Percentiles rank a stretch among this genome's conserved stretches.
These are phyloP conservation scores for Asarcornis scutulata DNA, from an alignment of 2,113 vertebrate species.

Conservation along the genomic window DNA sequence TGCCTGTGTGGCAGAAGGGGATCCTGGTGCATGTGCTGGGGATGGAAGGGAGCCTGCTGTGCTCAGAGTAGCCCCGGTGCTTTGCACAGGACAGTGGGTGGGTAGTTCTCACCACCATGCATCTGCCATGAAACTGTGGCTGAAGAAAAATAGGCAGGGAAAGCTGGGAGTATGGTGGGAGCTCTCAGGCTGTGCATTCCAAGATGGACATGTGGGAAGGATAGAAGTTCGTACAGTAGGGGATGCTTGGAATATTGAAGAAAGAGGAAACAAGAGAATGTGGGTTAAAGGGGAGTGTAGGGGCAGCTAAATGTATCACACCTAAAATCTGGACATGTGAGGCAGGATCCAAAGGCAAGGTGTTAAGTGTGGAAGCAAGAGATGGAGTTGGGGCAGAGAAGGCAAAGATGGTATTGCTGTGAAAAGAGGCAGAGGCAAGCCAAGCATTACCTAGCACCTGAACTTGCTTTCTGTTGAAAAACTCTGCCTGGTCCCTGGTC, in stretches of 20 bases:
- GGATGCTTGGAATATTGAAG: background rate
- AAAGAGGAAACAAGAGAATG: background rate
- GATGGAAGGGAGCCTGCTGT: background rate
- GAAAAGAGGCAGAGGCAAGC: background rate
- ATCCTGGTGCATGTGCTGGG: background rate
- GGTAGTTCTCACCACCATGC: background rate
- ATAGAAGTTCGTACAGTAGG: background rate
- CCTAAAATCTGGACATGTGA: background rate
- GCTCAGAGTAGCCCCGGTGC: background rate
- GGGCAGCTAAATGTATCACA: background rate
- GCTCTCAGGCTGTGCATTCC: background rate
- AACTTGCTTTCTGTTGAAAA: background rate
- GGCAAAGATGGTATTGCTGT: background rate
- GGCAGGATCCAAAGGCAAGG: background rate
- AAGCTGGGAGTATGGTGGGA: background rate
- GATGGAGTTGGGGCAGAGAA: background rate
- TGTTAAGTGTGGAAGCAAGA: background rate
- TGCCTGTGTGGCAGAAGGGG: background rate
- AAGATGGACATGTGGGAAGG: background rate
- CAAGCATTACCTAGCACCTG: background rate
- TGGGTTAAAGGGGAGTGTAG: background rate
- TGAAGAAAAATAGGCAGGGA: background rate
- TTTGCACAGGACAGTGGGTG: background rate
- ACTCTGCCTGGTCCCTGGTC: background rate
- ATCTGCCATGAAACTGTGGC: background rate